Evolutionary conservation across 2,888 invertebrate species (phyloP).

Genomic region (Microplitis deprimator): DNA sequence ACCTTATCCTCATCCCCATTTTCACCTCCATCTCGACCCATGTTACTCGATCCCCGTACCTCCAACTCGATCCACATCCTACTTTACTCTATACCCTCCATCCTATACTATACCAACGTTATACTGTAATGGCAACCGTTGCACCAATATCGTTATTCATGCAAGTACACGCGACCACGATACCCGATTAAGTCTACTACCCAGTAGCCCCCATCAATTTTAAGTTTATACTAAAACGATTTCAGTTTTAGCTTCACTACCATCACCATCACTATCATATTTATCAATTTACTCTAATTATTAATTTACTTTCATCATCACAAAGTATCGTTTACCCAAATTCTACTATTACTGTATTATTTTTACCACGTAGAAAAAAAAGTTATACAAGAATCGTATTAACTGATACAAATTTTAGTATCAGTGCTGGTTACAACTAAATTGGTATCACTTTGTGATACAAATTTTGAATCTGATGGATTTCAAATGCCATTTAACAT

Average conservation of each 20-base stretch:
- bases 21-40: neutral
- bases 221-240: neutral
- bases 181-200: conserved; percentile 35
- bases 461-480: no score
- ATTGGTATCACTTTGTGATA: no score
- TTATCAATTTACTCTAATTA: neutral
- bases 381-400: no score
- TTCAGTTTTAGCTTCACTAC: neutral
- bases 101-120: neutral
- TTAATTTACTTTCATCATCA: neutral
- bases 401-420: no score
- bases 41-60: neutral
- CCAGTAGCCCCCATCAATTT: conserved; percentile 26
- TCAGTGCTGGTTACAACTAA: no score
- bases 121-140: conserved; percentile 34
- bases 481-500: no score
- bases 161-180: conserved; percentile 35
- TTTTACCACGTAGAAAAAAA: no score
- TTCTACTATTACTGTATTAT: no score
- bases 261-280: neutral
- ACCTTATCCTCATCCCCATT: neutral
- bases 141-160: conserved; percentile 50
- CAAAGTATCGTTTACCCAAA: neutral
- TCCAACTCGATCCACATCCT: neutral
- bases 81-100: neutral